Percentiles rank a stretch among this genome's conserved stretches.
Evolutionary conservation across 2,888 invertebrate species (phyloP).

Genomic region (Dasypolia templi): DNA sequence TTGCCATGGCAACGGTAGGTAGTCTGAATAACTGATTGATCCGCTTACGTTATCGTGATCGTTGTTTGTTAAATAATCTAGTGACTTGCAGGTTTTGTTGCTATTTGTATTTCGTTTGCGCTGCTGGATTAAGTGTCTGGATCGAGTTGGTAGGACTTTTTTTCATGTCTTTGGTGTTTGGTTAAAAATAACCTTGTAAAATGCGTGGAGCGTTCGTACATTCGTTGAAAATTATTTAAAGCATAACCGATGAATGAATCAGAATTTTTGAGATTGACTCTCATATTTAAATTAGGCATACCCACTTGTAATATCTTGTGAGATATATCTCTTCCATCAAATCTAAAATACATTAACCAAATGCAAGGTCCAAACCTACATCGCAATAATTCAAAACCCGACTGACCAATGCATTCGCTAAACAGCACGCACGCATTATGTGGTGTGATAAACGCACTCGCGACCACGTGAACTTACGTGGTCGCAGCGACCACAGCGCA

Average conservation of each 20-base stretch:
- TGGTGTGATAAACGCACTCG: constrained; percentile 54
- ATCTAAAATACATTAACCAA: background rate
- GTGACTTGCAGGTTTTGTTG: constrained; percentile 50
- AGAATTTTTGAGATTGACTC: background rate
- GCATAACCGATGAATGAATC: background rate
- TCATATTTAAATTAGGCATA: background rate
- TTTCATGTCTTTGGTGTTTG: background rate
- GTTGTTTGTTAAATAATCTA: constrained; percentile 57
- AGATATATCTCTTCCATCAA: background rate
- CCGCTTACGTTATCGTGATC: constrained; percentile 54
- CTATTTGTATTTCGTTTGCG: constrained; percentile 39
- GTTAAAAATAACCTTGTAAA: too few species aligned
- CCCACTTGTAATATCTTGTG: background rate
- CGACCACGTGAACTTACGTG: constrained; percentile 56
- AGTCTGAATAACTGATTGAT: constrained; percentile 62
- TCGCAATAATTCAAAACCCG: constrained; percentile 10
- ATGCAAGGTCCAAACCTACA: background rate
- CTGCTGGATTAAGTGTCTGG: background rate
- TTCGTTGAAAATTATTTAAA: background rate
- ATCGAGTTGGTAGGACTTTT: background rate
- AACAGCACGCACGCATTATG: constrained; percentile 52
- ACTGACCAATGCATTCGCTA: constrained; percentile 29
- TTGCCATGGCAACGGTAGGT: constrained; percentile 47
- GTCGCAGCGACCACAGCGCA: constrained; percentile 48
- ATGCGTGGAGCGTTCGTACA: background rate